phyloP scores from a whole-genome alignment of 2,888 invertebrate genomes.

The Phyto melanocephala region DNA sequence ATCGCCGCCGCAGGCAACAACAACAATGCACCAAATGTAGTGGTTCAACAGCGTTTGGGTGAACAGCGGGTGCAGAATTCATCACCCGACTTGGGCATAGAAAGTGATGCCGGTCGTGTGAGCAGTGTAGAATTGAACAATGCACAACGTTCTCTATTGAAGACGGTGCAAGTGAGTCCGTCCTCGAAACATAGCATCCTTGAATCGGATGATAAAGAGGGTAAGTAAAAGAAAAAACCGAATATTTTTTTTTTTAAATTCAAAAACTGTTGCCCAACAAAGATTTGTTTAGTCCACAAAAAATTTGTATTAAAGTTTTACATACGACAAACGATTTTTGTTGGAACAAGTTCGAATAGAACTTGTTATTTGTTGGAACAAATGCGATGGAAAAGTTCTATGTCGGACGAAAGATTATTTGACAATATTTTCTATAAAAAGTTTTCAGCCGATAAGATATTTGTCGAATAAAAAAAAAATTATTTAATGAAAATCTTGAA shows the following conservation, averaged over 20 bases:
- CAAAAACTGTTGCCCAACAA: background rate
- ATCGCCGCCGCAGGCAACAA: background rate
- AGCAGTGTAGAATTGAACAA: constrained; percentile 79
- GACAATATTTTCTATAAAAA: too few species aligned
- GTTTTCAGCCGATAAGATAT: too few species aligned
- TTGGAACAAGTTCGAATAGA: background rate
- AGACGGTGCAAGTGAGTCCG: constrained; percentile 77
- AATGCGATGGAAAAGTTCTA: too few species aligned
- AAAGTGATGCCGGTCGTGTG: constrained; percentile 87
- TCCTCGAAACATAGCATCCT: constrained; percentile 58
- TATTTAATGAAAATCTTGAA: too few species aligned
- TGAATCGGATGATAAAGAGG: constrained; percentile 46
- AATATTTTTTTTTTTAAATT: constrained; percentile 7
- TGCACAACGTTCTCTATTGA: constrained; percentile 75
- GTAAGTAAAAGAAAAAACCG: constrained; percentile 32
- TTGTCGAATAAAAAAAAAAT: too few species aligned
- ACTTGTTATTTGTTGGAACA: background rate
- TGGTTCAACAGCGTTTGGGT: constrained; percentile 51
- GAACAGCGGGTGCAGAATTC: constrained; percentile 79
- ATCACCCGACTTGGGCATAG: constrained; percentile 94
- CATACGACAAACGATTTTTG: background rate
- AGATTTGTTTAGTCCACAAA: too few species aligned
- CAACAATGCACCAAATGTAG: constrained; percentile 19
- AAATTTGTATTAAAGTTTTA: too few species aligned
- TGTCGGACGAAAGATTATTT: background rate